Percentiles rank a stretch among this genome's conserved stretches.
Conservation (phyloP, 2,113 vertebrate genomes). For the Catharus minimus region DNA sequence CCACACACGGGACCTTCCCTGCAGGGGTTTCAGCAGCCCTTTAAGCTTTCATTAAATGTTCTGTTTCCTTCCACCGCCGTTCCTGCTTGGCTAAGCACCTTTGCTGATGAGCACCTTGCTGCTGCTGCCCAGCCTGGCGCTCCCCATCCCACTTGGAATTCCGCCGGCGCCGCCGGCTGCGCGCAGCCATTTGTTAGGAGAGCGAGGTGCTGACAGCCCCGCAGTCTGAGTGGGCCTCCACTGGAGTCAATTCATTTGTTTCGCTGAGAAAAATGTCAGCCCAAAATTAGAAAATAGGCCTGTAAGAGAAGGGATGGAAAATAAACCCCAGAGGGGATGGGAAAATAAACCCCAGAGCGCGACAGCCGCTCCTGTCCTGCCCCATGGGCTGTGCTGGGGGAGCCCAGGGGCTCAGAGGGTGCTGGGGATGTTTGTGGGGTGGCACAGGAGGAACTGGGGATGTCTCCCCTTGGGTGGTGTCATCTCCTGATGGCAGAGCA, state of each 20-base stretch:
- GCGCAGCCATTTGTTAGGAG: conserved; percentile 85
- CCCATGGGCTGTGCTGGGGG: not conserved
- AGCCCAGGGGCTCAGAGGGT: not conserved
- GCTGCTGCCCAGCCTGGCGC: not conserved
- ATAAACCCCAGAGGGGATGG: not conserved
- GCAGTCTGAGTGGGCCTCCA: conserved; percentile 78
- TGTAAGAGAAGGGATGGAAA: conserved; percentile 10
- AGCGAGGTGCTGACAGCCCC: conserved; percentile 81
- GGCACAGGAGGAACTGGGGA: rapidly evolving
- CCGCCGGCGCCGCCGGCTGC: conserved; percentile 66
- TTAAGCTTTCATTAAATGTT: not conserved
- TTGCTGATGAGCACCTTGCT: conserved; percentile 45
- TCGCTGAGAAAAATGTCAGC: conserved; percentile 78
- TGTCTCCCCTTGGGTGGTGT: not conserved
- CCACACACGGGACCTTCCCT: not conserved
- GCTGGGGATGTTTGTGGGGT: not conserved
- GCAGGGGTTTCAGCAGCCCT: not conserved
- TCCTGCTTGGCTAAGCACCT: conserved; percentile 47
- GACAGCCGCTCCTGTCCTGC: conserved; percentile 31
- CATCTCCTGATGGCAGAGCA: not conserved
- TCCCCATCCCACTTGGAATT: conserved; percentile 79
- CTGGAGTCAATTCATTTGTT: conserved; percentile 84
- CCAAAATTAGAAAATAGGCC: conserved; percentile 80
- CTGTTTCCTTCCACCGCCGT: not conserved
- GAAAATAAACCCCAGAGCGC: not conserved